A percentile compares a stretch with the other conserved stretches of the same genome.
These are phyloP conservation scores for Ichneumoninae sp. DNA, from an alignment of 2,888 invertebrate genomes.

Conservation along the genomic window DNA sequence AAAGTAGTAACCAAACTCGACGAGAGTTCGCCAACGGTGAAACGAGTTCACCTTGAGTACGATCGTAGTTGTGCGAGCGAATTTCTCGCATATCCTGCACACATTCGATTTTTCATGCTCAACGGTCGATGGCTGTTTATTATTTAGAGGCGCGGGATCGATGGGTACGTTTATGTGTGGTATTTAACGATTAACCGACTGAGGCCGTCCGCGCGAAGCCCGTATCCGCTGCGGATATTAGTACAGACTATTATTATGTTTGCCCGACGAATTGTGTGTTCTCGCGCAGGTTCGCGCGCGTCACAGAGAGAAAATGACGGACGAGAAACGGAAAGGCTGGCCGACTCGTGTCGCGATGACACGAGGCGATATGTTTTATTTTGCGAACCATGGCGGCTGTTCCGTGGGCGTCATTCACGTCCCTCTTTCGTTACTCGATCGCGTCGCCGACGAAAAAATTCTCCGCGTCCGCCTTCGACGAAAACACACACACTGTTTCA, in stretches of 20 bases:
- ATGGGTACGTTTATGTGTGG: slow-evolving; percentile 1
- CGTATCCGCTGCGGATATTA: slow-evolving; percentile 43
- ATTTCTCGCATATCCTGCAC: background rate
- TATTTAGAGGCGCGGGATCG: slow-evolving; percentile 25
- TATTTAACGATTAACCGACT: background rate
- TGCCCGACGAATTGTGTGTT: background rate
- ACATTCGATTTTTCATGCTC: slow-evolving; percentile 16
- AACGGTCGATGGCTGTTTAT: slow-evolving; percentile 25
- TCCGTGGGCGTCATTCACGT: slow-evolving; percentile 24
- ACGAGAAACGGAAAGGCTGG: slow-evolving; percentile 3
- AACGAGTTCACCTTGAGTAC: slow-evolving; percentile 56
- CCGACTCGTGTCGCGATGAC: slow-evolving; percentile 16
- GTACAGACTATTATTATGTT: slow-evolving; percentile 1
- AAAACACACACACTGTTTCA: background rate
- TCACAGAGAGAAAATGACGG: background rate
- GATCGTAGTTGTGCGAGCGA: background rate
- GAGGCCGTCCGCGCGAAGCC: slow-evolving; percentile 12
- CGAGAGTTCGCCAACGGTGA: slow-evolving; percentile 27
- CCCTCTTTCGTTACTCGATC: slow-evolving; percentile 16
- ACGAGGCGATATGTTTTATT: slow-evolving; percentile 34
- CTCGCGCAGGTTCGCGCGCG: background rate
- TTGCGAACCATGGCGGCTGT: background rate
- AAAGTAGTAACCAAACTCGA: slow-evolving; percentile 22
- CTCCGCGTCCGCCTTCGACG: background rate
- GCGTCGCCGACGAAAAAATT: slow-evolving; percentile 18